Conservation (phyloP, 2,888 invertebrate genomes). For the Euclidia mi region DNA sequence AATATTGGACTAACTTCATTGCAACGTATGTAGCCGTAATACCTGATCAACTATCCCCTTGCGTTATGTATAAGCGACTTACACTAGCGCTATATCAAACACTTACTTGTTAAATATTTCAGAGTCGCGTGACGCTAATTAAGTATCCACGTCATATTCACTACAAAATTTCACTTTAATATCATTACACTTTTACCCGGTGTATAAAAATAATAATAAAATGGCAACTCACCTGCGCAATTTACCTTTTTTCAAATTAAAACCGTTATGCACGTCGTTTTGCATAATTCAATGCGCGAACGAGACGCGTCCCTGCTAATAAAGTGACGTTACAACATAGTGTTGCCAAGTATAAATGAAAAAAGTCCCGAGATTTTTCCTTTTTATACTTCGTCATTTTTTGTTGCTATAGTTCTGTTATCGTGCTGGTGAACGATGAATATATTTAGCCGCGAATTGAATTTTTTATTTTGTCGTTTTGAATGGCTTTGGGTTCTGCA, state of each 20-base stretch:
- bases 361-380: slow-evolving; percentile 42
- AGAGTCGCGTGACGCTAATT: slow-evolving; percentile 34
- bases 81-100: too few species aligned
- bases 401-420: slow-evolving; percentile 37
- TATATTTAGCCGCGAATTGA: slow-evolving; percentile 36
- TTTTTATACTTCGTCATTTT: slow-evolving; percentile 31
- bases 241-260: slow-evolving; percentile 63
- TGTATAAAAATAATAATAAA: slow-evolving; percentile 47
- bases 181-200: slow-evolving; percentile 26
- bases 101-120: slow-evolving; percentile 3
- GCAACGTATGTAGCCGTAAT: too few species aligned
- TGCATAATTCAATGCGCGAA: slow-evolving; percentile 63
- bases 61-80: too few species aligned
- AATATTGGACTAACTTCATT: too few species aligned
- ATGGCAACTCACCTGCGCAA: slow-evolving; percentile 52
- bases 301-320: slow-evolving; percentile 42
- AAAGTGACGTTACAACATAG: slow-evolving; percentile 45
- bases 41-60: too few species aligned
- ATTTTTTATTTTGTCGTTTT: slow-evolving; percentile 29
- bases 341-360: slow-evolving; percentile 51
- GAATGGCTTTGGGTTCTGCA: neutral
- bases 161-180: slow-evolving; percentile 24
- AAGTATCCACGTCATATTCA: slow-evolving; percentile 6
- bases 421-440: slow-evolving; percentile 28
- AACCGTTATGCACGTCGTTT: slow-evolving; percentile 47